A percentile compares a stretch with the other conserved stretches of the same genome.
Conservation (phyloP, 2,888 invertebrate species). For the Sepiola atlantica region DNA sequence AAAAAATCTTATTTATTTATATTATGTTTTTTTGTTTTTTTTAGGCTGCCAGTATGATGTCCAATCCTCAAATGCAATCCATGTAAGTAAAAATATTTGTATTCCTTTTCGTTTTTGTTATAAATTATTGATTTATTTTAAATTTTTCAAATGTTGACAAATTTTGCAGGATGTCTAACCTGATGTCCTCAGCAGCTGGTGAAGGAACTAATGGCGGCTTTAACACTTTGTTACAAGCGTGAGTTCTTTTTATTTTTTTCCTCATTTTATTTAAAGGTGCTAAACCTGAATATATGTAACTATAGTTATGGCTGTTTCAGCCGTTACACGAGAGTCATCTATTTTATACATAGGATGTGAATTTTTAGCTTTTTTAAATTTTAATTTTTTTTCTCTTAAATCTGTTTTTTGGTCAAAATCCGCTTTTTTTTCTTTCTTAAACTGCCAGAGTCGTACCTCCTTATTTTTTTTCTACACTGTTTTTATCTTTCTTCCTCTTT, state of each 20-base stretch:
- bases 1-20: neutral
- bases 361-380: no score
- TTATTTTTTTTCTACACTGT: no score
- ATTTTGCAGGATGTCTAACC: slow-evolving; percentile 78
- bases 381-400: no score
- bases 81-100: slow-evolving; percentile 76
- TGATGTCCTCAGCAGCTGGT: slow-evolving; percentile 76
- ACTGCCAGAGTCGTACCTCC: no score
- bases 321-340: neutral
- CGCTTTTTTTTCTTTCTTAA: no score
- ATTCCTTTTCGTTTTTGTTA: neutral
- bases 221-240: slow-evolving; percentile 78
- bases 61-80: slow-evolving; percentile 88
- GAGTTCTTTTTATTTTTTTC: slow-evolving; percentile 64
- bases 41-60: slow-evolving; percentile 85
- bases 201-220: slow-evolving; percentile 69
- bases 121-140: neutral
- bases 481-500: no score
- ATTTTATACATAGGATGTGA: neutral
- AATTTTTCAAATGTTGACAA: neutral
- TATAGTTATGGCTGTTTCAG: neutral
- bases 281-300: neutral
- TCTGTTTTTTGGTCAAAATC: no score
- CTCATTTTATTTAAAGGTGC: neutral
- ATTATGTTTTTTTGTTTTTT: slow-evolving; percentile 45